phyloP scores from a whole-genome alignment of 2,888 invertebrate genomes.

The Orgyia antiqua region DNA sequence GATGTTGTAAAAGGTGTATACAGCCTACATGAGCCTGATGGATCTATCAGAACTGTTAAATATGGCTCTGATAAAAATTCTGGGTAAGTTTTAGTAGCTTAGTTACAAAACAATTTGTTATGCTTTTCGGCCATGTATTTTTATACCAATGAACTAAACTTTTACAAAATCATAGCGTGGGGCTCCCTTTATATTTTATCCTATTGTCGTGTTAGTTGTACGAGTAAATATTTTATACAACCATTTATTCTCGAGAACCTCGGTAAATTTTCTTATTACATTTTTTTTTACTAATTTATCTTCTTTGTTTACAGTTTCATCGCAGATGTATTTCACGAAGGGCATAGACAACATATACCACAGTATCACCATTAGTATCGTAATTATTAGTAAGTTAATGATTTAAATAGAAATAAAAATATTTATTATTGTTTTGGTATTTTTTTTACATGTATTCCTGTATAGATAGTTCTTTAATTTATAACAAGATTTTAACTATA shows the following conservation, averaged over 20 bases:
- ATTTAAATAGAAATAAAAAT: slow-evolving; percentile 10
- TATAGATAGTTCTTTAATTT: too few relatives aligned
- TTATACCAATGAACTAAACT: background rate
- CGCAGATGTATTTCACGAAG: slow-evolving; percentile 67
- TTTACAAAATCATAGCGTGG: too few relatives aligned
- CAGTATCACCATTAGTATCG: slow-evolving; percentile 26
- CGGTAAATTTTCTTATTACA: background rate
- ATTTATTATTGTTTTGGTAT: background rate
- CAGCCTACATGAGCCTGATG: slow-evolving; percentile 46
- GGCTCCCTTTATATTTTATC: too few relatives aligned
- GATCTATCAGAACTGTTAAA: slow-evolving; percentile 46
- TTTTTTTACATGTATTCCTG: too few relatives aligned
- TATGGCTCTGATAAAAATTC: slow-evolving; percentile 69
- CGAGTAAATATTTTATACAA: too few relatives aligned
- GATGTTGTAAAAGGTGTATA: slow-evolving; percentile 70
- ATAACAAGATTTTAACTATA: too few relatives aligned
- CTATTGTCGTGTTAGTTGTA: too few relatives aligned
- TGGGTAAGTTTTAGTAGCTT: slow-evolving; percentile 56
- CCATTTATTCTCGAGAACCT: too few relatives aligned
- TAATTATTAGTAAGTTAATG: slow-evolving; percentile 4
- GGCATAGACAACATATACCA: slow-evolving; percentile 33
- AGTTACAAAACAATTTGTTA: too few relatives aligned
- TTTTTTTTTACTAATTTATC: background rate
- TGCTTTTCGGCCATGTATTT: too few relatives aligned
- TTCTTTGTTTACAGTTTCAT: slow-evolving; percentile 56